A percentile compares a stretch with the other conserved stretches of the same genome.
These are phyloP conservation scores for Drosophila ohnishii DNA, from an alignment of 1,140 invertebrate species.

Conservation along the genomic window DNA sequence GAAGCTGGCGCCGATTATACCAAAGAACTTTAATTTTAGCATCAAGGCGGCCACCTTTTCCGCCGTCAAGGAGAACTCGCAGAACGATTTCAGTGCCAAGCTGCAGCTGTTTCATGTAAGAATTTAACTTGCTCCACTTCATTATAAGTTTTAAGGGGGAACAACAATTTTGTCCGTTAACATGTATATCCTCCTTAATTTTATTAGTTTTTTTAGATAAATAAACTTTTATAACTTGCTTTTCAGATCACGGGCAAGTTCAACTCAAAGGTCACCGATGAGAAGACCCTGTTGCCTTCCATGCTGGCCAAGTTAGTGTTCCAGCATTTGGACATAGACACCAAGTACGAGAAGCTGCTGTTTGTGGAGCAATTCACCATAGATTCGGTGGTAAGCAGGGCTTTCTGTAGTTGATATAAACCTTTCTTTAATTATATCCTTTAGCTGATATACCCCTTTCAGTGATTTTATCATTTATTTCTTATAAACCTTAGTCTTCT, in stretches of 20 bases:
- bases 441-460: background rate
- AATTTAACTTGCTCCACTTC: background rate
- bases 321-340: constrained; percentile 86
- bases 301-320: constrained; percentile 87
- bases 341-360: constrained; percentile 86
- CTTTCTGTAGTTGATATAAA: background rate
- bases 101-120: constrained; percentile 83
- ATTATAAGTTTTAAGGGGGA: background rate
- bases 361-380: constrained; percentile 87
- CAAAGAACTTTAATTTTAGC: constrained; percentile 89
- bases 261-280: constrained; percentile 73
- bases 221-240: background rate
- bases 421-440: background rate
- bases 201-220: no score
- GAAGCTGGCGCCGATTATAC: constrained; percentile 88
- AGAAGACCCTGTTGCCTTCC: constrained; percentile 83
- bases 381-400: constrained; percentile 87
- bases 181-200: no score
- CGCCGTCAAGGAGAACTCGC: constrained; percentile 86
- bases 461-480: background rate
- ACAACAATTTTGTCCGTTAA: no score
- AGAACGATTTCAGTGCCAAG: constrained; percentile 85
- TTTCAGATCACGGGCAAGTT: constrained; percentile 76
- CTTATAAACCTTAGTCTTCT: no score
- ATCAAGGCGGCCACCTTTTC: constrained; percentile 88